Conservation (phyloP, 2,797 vertebrate genomes). For the Astyanax mexicanus region DNA sequence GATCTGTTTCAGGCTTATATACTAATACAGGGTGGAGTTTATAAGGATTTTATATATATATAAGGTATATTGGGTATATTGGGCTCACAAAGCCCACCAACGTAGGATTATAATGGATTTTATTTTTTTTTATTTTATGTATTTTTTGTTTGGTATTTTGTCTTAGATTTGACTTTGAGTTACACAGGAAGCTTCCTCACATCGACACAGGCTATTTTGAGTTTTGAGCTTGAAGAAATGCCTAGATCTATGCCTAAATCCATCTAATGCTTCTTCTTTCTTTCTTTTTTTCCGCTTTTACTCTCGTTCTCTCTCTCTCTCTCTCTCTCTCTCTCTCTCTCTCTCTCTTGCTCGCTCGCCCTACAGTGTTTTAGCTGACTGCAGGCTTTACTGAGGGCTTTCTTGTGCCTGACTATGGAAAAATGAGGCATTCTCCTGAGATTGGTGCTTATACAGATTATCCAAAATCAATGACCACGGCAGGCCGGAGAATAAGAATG, state of each 20-base stretch:
- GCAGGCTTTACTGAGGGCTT: slow-evolving; percentile 57
- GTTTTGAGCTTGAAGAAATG: slow-evolving; percentile 1
- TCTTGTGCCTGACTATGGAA: slow-evolving; percentile 29
- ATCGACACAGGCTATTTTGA: background rate
- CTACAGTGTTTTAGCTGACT: slow-evolving; percentile 43
- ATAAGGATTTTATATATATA: too few relatives aligned
- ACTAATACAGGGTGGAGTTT: too few relatives aligned
- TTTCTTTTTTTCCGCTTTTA: background rate
- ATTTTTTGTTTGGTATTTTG: background rate
- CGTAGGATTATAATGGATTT: too few relatives aligned
- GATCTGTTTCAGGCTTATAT: too few relatives aligned
- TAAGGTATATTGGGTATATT: too few relatives aligned
- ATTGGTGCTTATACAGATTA: slow-evolving; percentile 66
- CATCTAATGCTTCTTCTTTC: background rate
- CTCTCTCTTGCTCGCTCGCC: background rate
- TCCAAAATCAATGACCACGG: slow-evolving; percentile 74
- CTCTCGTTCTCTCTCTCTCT: slow-evolving; percentile 1
- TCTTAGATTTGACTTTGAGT: background rate
- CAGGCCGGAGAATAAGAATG: slow-evolving; percentile 64
- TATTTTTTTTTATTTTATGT: too few relatives aligned
- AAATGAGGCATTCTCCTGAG: slow-evolving; percentile 53
- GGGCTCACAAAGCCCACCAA: too few relatives aligned
- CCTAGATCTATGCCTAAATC: slow-evolving; percentile 8
- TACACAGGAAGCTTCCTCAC: slow-evolving; percentile 13
- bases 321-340: background rate